A percentile compares a stretch with the other conserved stretches of the same genome.
These are phyloP conservation scores for Nasonia oneida DNA, from an alignment of 2,888 invertebrate species.

Conservation along the genomic window DNA sequence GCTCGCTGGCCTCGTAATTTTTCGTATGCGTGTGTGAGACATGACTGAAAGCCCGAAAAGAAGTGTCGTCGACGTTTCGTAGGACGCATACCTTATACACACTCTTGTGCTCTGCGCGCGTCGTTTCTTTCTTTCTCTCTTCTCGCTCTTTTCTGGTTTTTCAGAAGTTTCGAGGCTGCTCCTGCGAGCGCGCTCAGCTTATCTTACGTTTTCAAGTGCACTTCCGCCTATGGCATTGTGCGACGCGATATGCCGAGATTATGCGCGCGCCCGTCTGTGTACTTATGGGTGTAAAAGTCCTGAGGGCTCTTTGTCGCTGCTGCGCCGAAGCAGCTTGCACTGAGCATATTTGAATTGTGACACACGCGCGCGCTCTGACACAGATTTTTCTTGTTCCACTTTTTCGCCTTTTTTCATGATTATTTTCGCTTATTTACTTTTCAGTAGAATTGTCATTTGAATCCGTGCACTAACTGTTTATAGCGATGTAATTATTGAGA, in stretches of 20 bases:
- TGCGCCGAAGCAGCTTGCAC: conserved; percentile 17
- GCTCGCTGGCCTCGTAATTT: conserved; percentile 54
- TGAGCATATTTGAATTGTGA: conserved; percentile 5
- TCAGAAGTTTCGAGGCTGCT: neutral
- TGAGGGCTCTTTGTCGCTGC: neutral
- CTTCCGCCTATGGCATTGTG: conserved; percentile 28
- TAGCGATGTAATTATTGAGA: no score
- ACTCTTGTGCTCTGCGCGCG: neutral
- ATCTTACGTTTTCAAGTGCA: conserved; percentile 23
- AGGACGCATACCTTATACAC: conserved; percentile 16
- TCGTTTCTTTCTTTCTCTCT: neutral
- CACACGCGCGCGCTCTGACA: conserved; percentile 9
- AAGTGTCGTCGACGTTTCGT: neutral
- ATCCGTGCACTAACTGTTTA: no score
- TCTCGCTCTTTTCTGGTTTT: conserved; percentile 1
- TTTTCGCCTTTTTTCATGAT: neutral
- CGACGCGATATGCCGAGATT: neutral
- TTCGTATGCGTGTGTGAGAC: neutral
- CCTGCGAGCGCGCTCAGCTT: neutral
- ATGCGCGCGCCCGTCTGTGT: neutral
- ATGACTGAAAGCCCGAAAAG: neutral
- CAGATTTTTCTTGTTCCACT: conserved; percentile 35
- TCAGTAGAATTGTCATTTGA: no score
- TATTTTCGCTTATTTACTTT: neutral
- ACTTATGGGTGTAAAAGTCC: neutral